These are phyloP conservation scores for Synergus japonicus DNA, from an alignment of 2,888 invertebrate species.

Conservation along the genomic window DNA sequence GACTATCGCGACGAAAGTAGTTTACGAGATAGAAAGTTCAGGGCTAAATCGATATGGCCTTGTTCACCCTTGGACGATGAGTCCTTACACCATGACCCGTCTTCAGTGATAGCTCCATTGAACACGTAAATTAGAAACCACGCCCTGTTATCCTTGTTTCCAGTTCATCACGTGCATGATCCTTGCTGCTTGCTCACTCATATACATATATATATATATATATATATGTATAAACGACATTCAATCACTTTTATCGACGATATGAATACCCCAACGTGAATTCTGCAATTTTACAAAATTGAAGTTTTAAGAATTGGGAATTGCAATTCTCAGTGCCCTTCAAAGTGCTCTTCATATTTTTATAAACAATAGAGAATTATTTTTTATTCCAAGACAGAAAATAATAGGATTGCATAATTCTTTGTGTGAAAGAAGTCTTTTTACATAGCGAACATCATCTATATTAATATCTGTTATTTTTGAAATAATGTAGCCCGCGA, in stretches of 20 bases:
- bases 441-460: too few species aligned
- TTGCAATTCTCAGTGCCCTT: not conserved
- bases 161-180: conserved; percentile 28
- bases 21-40: conserved; percentile 69
- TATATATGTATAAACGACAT: not conserved
- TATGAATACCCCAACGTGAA: not conserved
- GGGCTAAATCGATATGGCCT: conserved; percentile 75
- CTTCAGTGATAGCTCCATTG: conserved; percentile 25
- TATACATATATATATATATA: too few species aligned
- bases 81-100: conserved; percentile 30
- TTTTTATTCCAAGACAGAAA: not conserved
- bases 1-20: not conserved
- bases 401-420: too few species aligned
- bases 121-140: conserved; percentile 35
- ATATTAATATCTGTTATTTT: too few species aligned
- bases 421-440: not conserved
- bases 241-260: not conserved
- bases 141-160: conserved; percentile 34
- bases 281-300: too few species aligned
- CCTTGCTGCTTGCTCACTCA: too few species aligned
- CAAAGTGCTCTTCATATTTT: not conserved
- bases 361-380: not conserved
- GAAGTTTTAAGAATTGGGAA: too few species aligned
- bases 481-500: too few species aligned
- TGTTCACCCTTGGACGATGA: conserved; percentile 48